Percentiles rank a stretch among this genome's conserved stretches.
Conservation (phyloP, 2,797 vertebrate genomes). For the Vireo griseus region DNA sequence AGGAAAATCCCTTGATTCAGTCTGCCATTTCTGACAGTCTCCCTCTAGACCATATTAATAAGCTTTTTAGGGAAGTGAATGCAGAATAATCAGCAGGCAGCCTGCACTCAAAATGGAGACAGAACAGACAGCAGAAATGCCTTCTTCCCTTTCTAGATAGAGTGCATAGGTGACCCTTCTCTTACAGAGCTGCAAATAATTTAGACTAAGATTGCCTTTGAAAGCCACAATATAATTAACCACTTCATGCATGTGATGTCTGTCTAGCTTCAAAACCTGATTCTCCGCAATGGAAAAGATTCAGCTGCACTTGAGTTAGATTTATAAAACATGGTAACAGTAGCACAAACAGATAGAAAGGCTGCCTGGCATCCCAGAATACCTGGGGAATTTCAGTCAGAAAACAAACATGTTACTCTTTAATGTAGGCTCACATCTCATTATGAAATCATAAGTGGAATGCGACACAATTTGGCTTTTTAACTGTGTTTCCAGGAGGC, state of each 20-base stretch:
- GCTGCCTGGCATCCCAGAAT: slow-evolving; percentile 55
- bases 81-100: slow-evolving; percentile 75
- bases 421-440: slow-evolving; percentile 72
- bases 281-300: slow-evolving; percentile 16
- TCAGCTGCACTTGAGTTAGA: slow-evolving; percentile 56
- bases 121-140: slow-evolving; percentile 46
- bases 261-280: background rate
- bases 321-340: slow-evolving; percentile 68
- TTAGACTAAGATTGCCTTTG: slow-evolving; percentile 52
- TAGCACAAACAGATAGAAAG: slow-evolving; percentile 43
- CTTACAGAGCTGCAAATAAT: slow-evolving; percentile 24
- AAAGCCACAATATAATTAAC: slow-evolving; percentile 47
- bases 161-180: slow-evolving; percentile 47
- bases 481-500: slow-evolving; percentile 68
- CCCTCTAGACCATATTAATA: slow-evolving; percentile 82
- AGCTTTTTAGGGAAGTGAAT: slow-evolving; percentile 76
- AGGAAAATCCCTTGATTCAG: slow-evolving; percentile 80
- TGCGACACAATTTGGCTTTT: slow-evolving; percentile 60
- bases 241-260: slow-evolving; percentile 8
- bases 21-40: slow-evolving; percentile 81
- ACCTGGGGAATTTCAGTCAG: slow-evolving; percentile 73
- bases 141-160: slow-evolving; percentile 57
- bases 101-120: slow-evolving; percentile 68
- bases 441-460: slow-evolving; percentile 71
- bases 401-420: slow-evolving; percentile 73